Evolutionary conservation across 2,888 invertebrate species (phyloP).

Genomic region (Smittia aterrima): DNA sequence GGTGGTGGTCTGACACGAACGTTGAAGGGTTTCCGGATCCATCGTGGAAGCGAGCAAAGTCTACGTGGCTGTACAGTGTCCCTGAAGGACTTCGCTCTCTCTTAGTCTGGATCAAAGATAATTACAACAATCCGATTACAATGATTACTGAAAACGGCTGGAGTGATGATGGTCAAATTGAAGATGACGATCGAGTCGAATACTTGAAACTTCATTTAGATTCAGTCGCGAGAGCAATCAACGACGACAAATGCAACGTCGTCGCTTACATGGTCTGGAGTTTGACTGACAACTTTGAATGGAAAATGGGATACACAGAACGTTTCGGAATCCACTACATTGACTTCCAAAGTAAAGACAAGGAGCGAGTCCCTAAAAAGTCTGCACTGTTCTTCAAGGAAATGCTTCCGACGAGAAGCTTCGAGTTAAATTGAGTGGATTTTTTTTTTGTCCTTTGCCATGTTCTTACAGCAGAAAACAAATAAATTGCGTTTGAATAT

Average conservation of each 20-base stretch:
- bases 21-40: slow-evolving; percentile 43
- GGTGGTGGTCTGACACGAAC: not conserved
- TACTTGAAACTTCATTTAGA: slow-evolving; percentile 56
- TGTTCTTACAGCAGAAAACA: too few species aligned
- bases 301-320: slow-evolving; percentile 60
- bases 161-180: slow-evolving; percentile 53
- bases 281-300: slow-evolving; percentile 66
- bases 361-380: slow-evolving; percentile 62
- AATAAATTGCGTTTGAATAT: too few species aligned
- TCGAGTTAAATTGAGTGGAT: too few species aligned
- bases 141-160: slow-evolving; percentile 60
- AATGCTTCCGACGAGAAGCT: not conserved
- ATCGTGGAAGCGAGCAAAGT: slow-evolving; percentile 47
- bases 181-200: slow-evolving; percentile 50
- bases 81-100: slow-evolving; percentile 57
- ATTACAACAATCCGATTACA: slow-evolving; percentile 56
- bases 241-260: slow-evolving; percentile 51
- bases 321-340: slow-evolving; percentile 69
- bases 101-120: slow-evolving; percentile 57
- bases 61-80: slow-evolving; percentile 48
- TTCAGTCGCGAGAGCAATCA: slow-evolving; percentile 54
- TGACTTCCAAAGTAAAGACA: slow-evolving; percentile 58
- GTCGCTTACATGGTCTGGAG: slow-evolving; percentile 60
- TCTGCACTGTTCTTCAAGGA: slow-evolving; percentile 53
- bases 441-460: too few species aligned